Evolutionary conservation across 2,797 vertebrate genomes (phyloP).

Genomic region (Aeoliscus strigatus): DNA sequence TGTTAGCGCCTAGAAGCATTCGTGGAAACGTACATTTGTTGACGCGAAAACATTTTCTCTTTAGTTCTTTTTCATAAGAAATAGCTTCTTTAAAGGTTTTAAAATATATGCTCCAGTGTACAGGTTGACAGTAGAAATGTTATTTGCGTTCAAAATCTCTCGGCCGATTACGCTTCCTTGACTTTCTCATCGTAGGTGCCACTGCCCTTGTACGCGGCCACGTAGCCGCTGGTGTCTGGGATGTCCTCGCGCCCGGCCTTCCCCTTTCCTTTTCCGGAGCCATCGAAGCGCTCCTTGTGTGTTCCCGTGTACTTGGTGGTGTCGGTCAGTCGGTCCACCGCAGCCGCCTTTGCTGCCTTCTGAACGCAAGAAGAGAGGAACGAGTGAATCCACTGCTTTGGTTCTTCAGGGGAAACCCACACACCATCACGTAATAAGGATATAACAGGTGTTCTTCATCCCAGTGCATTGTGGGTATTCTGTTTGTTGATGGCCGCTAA

Average conservation of each 20-base stretch:
- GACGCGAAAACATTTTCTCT: too few relatives aligned
- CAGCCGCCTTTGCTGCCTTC: slow-evolving; percentile 72
- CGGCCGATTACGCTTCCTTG: slow-evolving; percentile 55
- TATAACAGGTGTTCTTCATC: too few relatives aligned
- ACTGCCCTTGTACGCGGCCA: slow-evolving; percentile 71
- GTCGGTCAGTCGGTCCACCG: slow-evolving; percentile 77
- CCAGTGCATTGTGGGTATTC: too few relatives aligned
- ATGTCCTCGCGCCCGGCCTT: slow-evolving; percentile 66
- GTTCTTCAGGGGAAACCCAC: too few relatives aligned
- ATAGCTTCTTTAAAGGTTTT: not conserved
- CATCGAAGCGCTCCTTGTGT: slow-evolving; percentile 78
- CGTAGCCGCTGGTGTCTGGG: slow-evolving; percentile 72
- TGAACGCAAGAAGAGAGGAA: slow-evolving; percentile 23
- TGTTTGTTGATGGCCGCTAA: too few relatives aligned
- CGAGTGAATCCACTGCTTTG: not conserved
- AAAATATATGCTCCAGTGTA: slow-evolving; percentile 1
- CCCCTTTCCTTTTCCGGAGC: slow-evolving; percentile 75
- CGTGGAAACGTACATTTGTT: slow-evolving; percentile 7
- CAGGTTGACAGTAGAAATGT: not conserved
- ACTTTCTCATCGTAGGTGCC: slow-evolving; percentile 75
- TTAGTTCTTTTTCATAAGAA: too few relatives aligned
- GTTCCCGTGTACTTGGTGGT: slow-evolving; percentile 73
- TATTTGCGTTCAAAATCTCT: too few relatives aligned
- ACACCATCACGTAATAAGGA: too few relatives aligned
- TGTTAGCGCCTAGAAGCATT: slow-evolving; percentile 8